Base-by-base conservation (phyloP, 2,113 vertebrate genomes). In the Cepphus grylle region DNA sequence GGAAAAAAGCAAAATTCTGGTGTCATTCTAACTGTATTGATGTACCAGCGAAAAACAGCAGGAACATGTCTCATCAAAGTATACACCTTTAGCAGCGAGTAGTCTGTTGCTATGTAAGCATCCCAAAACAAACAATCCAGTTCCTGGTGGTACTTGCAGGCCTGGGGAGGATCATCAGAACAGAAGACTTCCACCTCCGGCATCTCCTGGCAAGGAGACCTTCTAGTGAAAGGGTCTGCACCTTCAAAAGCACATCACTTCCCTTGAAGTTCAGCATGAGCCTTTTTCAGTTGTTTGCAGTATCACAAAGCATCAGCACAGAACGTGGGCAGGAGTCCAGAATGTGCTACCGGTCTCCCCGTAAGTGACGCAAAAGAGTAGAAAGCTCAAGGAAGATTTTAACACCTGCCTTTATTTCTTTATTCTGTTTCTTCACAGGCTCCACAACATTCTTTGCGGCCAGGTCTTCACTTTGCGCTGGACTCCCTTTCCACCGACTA, bases 321-420 rank as follows among this genome's bases (percentile, higher is more conserved):
- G 72, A 42, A 21, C 1, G 0, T 11, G 32, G 49, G 32, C 34
- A 43, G 56, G 43, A 56, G 63, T 22, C 50, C 50, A n/a, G 23
- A 40, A 30, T 1, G 1, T 0, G 2, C 15, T 40, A 5, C 34
- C 13, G 15, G 20, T 56, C n/a, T 70, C 22, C 16, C 27, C 11
- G 2, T 29, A 56, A 50, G 26, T 40, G 32, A 65, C 16, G 15
- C 1, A 1, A 21, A 61, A 38, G 53, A 67, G 30, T 11, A 38
- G 49, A 63, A 82, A 45, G 27, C 34, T 45, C 23, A 34, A 70
- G 53, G 42, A 55, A 40, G 49, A 5, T 23, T 8, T 1, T 34
- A 55, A 56, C 22, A 13, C 29, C 83, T 70, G 52, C 50, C 6
- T 42, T 59, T 3, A 10, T 77, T 63, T 63, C 40, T 55, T 30